These are phyloP conservation scores for Cynoglossus semilaevis DNA, from an alignment of 2,113 vertebrate species.

Conservation along the genomic window DNA sequence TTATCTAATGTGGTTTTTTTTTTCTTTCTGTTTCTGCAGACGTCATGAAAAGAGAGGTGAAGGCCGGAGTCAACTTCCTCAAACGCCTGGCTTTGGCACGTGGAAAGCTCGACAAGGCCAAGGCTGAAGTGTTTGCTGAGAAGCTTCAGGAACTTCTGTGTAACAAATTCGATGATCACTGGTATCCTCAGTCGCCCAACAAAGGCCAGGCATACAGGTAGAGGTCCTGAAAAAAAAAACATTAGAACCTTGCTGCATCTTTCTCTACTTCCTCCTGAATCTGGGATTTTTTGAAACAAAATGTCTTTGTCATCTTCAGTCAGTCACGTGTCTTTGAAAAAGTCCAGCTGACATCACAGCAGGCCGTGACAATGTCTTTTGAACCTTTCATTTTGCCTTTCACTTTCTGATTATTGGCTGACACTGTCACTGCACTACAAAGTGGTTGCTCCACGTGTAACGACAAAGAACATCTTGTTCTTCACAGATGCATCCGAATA, in stretches of 20 bases:
- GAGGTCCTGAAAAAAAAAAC: not conserved
- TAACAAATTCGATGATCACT: conserved; percentile 87
- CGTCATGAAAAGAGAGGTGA: conserved; percentile 92
- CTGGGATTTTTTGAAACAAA: too few species aligned
- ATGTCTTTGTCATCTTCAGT: too few species aligned
- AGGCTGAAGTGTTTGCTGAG: conserved; percentile 81
- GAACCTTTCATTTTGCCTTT: too few species aligned
- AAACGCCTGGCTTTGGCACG: conserved; percentile 81
- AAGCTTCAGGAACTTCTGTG: conserved; percentile 82
- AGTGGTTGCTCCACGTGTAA: too few species aligned
- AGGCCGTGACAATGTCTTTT: too few species aligned
- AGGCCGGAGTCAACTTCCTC: conserved; percentile 86
- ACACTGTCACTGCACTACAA: too few species aligned
- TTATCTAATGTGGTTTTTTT: not conserved
- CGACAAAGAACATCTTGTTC: not conserved
- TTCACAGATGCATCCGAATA: conserved; percentile 76
- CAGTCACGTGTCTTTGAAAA: too few species aligned
- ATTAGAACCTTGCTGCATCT: not conserved
- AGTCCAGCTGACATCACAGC: too few species aligned
- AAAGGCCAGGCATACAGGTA: conserved; percentile 94
- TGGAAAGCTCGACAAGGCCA: conserved; percentile 75
- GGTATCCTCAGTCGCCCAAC: conserved; percentile 84
- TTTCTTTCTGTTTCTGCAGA: conserved; percentile 33
- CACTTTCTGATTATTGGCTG: too few species aligned
- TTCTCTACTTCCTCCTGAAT: not conserved